Evolutionary conservation across 2,888 invertebrate species (phyloP).

Genomic region (Callimorpha dominula): DNA sequence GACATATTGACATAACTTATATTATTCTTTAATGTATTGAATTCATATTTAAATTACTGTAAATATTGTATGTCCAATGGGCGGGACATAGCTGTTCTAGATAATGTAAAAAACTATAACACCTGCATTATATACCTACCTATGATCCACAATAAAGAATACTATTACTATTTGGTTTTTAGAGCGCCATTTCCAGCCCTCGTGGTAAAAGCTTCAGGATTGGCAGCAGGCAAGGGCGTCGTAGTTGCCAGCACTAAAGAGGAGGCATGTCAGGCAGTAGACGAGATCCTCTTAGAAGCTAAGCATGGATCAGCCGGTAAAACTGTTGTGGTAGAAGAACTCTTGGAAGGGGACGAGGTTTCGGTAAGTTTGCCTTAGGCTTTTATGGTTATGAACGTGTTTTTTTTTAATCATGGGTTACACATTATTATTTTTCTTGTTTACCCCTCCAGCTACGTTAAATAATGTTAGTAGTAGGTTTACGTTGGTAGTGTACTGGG

Average conservation of each 20-base stretch:
- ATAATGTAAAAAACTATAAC: too few relatives aligned
- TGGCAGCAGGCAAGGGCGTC: constrained; percentile 99
- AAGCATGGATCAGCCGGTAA: constrained; percentile 95
- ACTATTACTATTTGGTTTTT: constrained; percentile 49
- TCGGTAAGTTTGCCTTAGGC: constrained; percentile 88
- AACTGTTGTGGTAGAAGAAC: constrained; percentile 95
- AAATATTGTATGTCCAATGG: too few relatives aligned
- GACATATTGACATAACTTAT: too few relatives aligned
- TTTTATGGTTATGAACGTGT: background rate
- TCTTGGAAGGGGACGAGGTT: constrained; percentile 96
- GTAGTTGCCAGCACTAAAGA: constrained; percentile 92
- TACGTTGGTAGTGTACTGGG: too few relatives aligned
- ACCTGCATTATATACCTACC: too few relatives aligned
- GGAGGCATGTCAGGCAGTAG: constrained; percentile 95
- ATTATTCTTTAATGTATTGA: too few relatives aligned
- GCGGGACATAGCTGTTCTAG: too few relatives aligned
- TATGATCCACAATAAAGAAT: too few relatives aligned
- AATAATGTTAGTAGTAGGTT: too few relatives aligned
- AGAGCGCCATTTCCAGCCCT: constrained; percentile 93
- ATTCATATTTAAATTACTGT: too few relatives aligned
- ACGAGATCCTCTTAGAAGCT: constrained; percentile 92
- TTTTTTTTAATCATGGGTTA: background rate
- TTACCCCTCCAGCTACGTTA: too few relatives aligned
- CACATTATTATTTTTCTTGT: too few relatives aligned
- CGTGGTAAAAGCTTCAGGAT: constrained; percentile 98